Evolutionary conservation across 1,140 invertebrate genomes (phyloP), one percentile per base, ranked within the genome.

Genomic region (Hycleus cichorii): DNA sequence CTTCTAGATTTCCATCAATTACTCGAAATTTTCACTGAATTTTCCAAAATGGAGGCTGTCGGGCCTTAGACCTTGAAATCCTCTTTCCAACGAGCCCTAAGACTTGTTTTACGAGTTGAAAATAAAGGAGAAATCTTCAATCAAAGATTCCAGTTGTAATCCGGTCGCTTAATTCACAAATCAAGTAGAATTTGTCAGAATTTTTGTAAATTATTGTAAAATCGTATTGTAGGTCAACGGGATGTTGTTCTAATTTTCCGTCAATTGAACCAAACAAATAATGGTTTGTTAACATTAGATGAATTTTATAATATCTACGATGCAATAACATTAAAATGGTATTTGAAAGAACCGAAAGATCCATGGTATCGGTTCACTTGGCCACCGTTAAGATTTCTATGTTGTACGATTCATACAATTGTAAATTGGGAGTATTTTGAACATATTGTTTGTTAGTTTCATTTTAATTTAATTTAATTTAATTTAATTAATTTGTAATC

Each of bases 261-360:
- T 70, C 82, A 88, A 59, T 75, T 93, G 65, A 91, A 93, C 70
- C 73, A 75, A 24, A 84, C 84, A 4, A 80, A 79, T 11, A 80
- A 75, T 38, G 88, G 89, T 2, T 75, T 75, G 3, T 71, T 94
- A 6, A 83, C 77, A 45, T 73, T 83, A 47, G 80, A 86, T 42
- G 90, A 93, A 75, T 93, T 94, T 74, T 81, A 86, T 43, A 80
- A 81, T 45, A 76, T 94, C 49, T 95, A 90, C 72, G 88, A 93
- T 65, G 80, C 82, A 8, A 76, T 80, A 39, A 82, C 82, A 53
- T 76, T 93, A 27, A 80, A 82, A 54, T 95, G 91, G 91, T 82
- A 83, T 60, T 78, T 80, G 42, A 84, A 87, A 68, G 79, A 82
- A 49, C 77, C 81, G 4, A 76, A 77, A 40, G 80, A 82, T 62